A percentile compares a stretch with the other conserved stretches of the same genome.
Conservation (phyloP, 2,888 invertebrate genomes). For the Epirrhoe tristata region DNA sequence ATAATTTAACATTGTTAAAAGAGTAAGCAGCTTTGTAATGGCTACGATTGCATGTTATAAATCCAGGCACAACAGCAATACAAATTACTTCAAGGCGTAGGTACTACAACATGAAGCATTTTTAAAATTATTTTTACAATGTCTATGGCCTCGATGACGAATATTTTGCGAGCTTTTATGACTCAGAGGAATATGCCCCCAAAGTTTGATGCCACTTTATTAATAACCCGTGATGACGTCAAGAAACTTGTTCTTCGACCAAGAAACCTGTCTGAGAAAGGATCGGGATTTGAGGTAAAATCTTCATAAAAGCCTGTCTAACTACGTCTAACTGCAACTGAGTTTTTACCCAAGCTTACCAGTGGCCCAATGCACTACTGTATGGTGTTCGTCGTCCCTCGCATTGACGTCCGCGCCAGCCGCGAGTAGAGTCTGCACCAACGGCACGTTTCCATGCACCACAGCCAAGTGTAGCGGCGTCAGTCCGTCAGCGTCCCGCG, state of each 20-base stretch:
- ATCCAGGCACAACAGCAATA: conserved; percentile 29
- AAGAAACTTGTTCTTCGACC: conserved; percentile 17
- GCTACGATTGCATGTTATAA: conserved; percentile 35
- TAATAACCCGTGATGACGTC: conserved; percentile 15
- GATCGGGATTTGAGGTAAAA: conserved; percentile 1
- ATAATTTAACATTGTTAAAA: conserved; percentile 14
- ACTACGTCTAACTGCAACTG: neutral
- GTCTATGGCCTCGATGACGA: conserved; percentile 15
- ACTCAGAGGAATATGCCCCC: conserved; percentile 4
- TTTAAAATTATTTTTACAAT: conserved; percentile 25
- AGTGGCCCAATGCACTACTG: conserved; percentile 99
- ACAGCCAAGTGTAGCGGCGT: conserved; percentile 98
- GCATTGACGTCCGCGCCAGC: conserved; percentile 96
- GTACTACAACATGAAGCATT: conserved; percentile 13
- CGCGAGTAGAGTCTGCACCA: conserved; percentile 94
- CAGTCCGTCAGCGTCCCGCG: conserved; percentile 96
- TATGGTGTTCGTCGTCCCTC: conserved; percentile 97
- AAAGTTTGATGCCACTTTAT: conserved; percentile 5
- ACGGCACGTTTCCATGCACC: conserved; percentile 95
- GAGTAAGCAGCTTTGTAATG: conserved; percentile 23
- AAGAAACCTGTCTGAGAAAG: neutral
- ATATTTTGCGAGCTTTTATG: conserved; percentile 23
- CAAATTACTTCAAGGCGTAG: conserved; percentile 27
- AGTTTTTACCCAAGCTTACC: conserved; percentile 84
- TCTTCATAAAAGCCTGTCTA: neutral